Conservation (phyloP, 2,113 vertebrate genomes). For the Lasiurus cinereus region DNA sequence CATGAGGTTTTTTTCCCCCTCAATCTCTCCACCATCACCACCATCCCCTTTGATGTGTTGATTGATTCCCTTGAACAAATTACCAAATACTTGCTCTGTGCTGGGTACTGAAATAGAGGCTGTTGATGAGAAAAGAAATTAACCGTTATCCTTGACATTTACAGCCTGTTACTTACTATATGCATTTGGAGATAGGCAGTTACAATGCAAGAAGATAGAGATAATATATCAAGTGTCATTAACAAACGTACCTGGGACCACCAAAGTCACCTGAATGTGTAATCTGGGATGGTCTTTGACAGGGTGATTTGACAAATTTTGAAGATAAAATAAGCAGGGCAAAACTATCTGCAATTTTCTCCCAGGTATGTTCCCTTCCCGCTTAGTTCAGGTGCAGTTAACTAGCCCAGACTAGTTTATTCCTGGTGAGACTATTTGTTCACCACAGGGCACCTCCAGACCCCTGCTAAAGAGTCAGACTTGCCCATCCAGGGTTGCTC, state of each 20-base stretch:
- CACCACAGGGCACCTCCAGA: background rate
- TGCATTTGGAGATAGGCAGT: background rate
- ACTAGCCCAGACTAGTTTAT: conserved; percentile 13
- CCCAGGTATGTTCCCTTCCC: background rate
- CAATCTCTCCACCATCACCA: background rate
- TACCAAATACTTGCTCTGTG: background rate
- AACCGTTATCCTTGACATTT: background rate
- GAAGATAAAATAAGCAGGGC: conserved; percentile 11
- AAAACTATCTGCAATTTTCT: background rate
- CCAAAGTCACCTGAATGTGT: background rate
- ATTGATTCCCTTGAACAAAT: conserved; percentile 18
- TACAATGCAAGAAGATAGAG: background rate
- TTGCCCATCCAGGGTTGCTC: background rate
- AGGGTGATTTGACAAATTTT: conserved; percentile 54
- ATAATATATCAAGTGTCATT: background rate
- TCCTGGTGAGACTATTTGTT: conserved; percentile 52
- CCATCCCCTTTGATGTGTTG: background rate
- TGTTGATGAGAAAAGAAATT: conserved; percentile 5
- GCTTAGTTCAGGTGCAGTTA: background rate
- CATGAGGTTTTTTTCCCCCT: background rate
- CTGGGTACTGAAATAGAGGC: background rate
- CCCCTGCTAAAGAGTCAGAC: background rate
- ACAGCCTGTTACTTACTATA: background rate
- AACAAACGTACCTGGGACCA: background rate
- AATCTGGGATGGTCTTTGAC: background rate